These are phyloP conservation scores for Mus minutoides DNA, from an alignment of 2,797 vertebrate genomes.

Conservation along the genomic window DNA sequence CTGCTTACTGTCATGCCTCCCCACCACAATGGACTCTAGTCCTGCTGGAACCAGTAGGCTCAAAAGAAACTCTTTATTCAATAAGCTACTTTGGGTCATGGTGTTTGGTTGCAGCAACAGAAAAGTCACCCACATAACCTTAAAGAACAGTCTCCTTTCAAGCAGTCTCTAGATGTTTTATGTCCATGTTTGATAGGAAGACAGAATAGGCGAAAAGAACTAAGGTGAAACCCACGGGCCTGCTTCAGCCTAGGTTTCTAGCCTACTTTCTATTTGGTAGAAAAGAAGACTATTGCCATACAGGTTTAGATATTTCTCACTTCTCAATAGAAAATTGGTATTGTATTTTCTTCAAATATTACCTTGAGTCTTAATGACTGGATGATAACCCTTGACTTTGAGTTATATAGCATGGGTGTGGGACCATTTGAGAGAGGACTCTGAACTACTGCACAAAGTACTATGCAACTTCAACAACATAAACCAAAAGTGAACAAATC, in stretches of 20 bases:
- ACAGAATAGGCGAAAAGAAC: neutral
- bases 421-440: neutral
- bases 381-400: neutral
- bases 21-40: neutral
- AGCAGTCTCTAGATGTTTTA: neutral
- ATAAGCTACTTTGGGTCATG: neutral
- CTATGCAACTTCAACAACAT: neutral
- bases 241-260: neutral
- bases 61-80: neutral
- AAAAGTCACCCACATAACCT: neutral
- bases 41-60: neutral
- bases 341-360: neutral
- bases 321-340: neutral
- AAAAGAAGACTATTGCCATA: neutral
- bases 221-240: neutral
- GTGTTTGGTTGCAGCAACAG: neutral
- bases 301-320: neutral
- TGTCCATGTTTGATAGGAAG: neutral
- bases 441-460: neutral
- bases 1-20: neutral
- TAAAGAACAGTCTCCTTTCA: neutral
- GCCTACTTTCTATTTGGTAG: neutral
- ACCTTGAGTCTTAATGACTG: neutral
- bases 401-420: neutral
- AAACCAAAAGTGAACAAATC: neutral